Evolutionary conservation across 2,113 vertebrate genomes (phyloP).

Genomic region (Mesoclemmys tuberculata): DNA sequence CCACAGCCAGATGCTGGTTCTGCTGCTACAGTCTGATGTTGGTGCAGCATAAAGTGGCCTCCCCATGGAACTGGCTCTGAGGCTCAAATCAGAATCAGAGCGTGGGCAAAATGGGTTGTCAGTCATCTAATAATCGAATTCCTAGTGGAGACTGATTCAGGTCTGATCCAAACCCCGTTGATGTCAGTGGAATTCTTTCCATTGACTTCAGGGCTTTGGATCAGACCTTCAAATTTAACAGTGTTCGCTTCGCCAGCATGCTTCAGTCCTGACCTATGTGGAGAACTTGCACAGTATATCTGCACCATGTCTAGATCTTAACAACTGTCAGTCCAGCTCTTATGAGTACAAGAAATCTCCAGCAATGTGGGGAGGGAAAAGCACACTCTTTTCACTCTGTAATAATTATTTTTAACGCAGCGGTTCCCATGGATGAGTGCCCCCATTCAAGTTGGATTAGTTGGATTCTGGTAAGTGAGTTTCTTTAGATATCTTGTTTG

Average conservation of each 20-base stretch:
- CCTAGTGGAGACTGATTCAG: neutral
- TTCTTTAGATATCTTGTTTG: neutral
- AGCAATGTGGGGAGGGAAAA: neutral
- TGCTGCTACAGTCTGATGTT: accelerated
- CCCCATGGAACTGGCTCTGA: accelerated
- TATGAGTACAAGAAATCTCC: neutral
- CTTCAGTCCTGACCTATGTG: neutral
- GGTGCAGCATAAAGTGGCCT: neutral
- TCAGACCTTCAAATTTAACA: neutral
- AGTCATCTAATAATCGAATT: accelerated
- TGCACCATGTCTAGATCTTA: neutral
- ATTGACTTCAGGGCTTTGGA: neutral
- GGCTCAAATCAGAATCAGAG: neutral
- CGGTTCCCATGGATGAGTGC: conserved; percentile 98
- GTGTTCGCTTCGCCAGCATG: neutral
- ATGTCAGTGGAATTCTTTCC: neutral
- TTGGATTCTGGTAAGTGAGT: conserved; percentile 95
- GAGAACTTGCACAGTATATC: neutral
- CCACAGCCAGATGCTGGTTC: too few relatives aligned
- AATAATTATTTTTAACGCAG: conserved; percentile 77
- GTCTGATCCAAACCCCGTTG: accelerated
- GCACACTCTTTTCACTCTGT: neutral
- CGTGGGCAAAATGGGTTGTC: neutral
- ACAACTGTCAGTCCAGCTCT: neutral
- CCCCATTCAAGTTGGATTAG: conserved; percentile 95